Evolutionary conservation across 1,140 invertebrate species (phyloP), one percentile per base, ranked within the genome.

Genomic region (Carposina sasakii): DNA sequence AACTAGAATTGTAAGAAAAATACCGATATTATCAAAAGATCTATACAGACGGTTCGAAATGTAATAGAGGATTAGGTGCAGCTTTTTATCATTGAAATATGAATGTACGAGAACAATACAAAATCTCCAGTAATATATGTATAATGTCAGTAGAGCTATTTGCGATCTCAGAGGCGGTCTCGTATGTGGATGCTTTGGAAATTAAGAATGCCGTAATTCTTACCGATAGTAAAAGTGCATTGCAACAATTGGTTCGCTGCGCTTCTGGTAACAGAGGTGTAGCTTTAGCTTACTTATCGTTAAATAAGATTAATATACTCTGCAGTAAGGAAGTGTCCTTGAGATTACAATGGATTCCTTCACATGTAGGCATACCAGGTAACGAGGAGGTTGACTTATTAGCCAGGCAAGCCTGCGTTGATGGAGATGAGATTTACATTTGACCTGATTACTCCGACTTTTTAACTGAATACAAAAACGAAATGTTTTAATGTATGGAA

Each of bases 331-430:
- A n/a, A n/a, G n/a, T n/a, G n/a, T n/a, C n/a, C n/a, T n/a, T n/a
- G n/a, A n/a, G n/a, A n/a, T n/a, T 45, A 10, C 43, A 45, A 22
- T 45, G 43, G 43, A 31, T 45, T n/a, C 43, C 43, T 19, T 16
- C 43, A n/a, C 43, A 33, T 45, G 28, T 45, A 12, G 43, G 43
- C 4, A 19, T 45, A 3, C 8, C 8, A 10, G 26, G 30, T 1
- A 45, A 45, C 16, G 43, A 45, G 23, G 4, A 45, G 16, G 43
- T 21, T 5, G 43, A 45, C 15, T 2, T 19, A 12, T 20, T 45
- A 12, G 43, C 43, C n/a, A 45, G 33, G 20, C 28, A 45, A 21
- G 43, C 43, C 12, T 19, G 4, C 2, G 12, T 12, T 9, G 43
- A 45, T n/a, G 43, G 43, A 2, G 9, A 20, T 13, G 3, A 10